phyloP scores from a whole-genome alignment of 2,888 invertebrate genomes.

The Xanthorhoe designata region DNA sequence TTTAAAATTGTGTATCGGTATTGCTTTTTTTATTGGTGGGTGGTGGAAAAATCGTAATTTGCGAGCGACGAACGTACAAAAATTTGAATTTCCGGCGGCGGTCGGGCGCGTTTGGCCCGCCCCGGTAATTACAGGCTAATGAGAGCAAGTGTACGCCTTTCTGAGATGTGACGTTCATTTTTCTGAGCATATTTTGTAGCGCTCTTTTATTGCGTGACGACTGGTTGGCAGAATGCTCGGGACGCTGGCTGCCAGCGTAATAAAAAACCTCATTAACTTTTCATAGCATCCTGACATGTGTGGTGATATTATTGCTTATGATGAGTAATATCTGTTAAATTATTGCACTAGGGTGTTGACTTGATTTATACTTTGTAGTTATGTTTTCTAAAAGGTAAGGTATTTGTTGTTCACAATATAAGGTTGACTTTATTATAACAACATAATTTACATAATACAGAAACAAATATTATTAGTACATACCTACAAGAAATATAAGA shows the following conservation, averaged over 20 bases:
- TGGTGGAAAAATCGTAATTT: slow-evolving; percentile 69
- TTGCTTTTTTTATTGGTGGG: slow-evolving; percentile 75
- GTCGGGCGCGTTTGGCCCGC: slow-evolving; percentile 52
- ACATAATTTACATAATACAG: too few relatives aligned
- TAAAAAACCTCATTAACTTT: slow-evolving; percentile 64
- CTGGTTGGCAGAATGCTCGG: slow-evolving; percentile 59
- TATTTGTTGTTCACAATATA: too few relatives aligned
- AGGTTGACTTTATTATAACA: neutral
- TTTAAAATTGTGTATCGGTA: slow-evolving; percentile 78
- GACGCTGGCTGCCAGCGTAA: slow-evolving; percentile 54
- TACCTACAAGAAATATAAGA: too few relatives aligned
- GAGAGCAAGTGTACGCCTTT: slow-evolving; percentile 69
- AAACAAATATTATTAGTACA: too few relatives aligned
- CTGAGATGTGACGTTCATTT: slow-evolving; percentile 59
- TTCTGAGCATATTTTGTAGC: slow-evolving; percentile 62
- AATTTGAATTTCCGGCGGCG: slow-evolving; percentile 78
- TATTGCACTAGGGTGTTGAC: slow-evolving; percentile 27
- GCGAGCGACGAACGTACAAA: slow-evolving; percentile 74
- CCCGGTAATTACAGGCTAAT: slow-evolving; percentile 81
- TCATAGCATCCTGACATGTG: slow-evolving; percentile 53
- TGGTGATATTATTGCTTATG: slow-evolving; percentile 51
- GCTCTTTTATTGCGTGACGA: slow-evolving; percentile 70
- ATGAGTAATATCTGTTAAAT: slow-evolving; percentile 45
- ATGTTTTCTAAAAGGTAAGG: neutral
- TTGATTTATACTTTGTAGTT: slow-evolving; percentile 1